Evolutionary conservation across 2,113 vertebrate species (phyloP), one percentile per base, ranked within the genome.

Genomic region (Ophthalmolycus amberensis): DNA sequence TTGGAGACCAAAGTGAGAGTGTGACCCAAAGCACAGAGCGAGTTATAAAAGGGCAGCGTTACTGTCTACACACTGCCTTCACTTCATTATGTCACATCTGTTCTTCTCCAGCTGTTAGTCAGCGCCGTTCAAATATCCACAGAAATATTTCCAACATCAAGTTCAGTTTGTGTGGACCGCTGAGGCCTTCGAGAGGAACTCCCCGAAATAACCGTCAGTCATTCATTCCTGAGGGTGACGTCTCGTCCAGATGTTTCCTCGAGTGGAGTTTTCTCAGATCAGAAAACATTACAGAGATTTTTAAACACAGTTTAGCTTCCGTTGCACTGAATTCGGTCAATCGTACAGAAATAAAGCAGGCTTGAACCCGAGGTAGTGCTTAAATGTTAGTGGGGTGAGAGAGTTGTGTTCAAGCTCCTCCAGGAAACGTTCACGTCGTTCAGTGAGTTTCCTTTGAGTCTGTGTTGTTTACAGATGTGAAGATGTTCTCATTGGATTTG

Each of bases 31-130:
- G n/a, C n/a, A 56, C 54, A 56, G 54, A 56, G 3, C 12, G 25
- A 44, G 52, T 25, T 22, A 32, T 68, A 20, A 18, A 48, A 73
- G 37, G 56, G 27, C 32, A 48, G 6, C 59, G 40, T 25, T 25
- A 25, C 25, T 52, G 7, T 67, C 18, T 16, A 58, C 75, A 59
- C 66, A 44, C 56, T 16, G 29, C 34, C 25, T n/a, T 75, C 27
- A 44, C 56, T 9, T 73, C 48, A 16, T 79, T 76, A 42, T 12
- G 70, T 67, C 79, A 86, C 69, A 71, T 70, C 70, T 71, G 71
- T 9, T 52, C 40, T 52, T 3, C 29, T 78, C 64, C 84, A 85
- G 77, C 74, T 78, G 79, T 73, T 74, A 32, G 6, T 63, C 34
- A n/a, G 46, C 29, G 11, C 32, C 2, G 50, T n/a, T n/a, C 29